phyloP scores from a whole-genome alignment of 2,888 invertebrate genomes.

The Andrena fulva region DNA sequence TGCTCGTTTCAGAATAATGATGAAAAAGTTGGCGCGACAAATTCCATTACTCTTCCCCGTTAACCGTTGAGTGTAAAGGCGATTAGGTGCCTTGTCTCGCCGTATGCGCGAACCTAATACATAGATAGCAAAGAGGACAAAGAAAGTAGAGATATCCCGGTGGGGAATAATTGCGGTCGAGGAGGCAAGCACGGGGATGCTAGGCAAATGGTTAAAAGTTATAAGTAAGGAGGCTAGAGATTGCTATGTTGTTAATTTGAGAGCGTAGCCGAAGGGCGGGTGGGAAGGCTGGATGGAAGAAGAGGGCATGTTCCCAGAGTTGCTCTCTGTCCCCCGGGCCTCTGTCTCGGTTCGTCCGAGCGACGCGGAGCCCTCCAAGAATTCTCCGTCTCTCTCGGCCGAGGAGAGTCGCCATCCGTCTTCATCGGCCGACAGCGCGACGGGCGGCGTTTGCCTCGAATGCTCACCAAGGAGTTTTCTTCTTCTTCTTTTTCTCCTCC shows the following conservation, averaged over 20 bases:
- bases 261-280: constrained; percentile 80
- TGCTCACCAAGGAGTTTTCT: constrained; percentile 83
- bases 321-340: constrained; percentile 60
- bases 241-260: constrained; percentile 84
- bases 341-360: constrained; percentile 64
- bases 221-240: constrained; percentile 78
- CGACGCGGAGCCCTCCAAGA: constrained; percentile 73
- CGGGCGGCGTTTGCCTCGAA: constrained; percentile 85
- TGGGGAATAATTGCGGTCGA: constrained; percentile 27
- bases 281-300: constrained; percentile 46
- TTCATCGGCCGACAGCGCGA: constrained; percentile 85
- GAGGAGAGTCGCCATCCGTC: constrained; percentile 83
- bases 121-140: no score
- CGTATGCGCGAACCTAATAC: no score
- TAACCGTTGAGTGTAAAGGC: no score
- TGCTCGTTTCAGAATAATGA: no score
- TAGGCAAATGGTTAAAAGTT: constrained; percentile 74
- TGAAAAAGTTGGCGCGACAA: no score
- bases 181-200: constrained; percentile 27
- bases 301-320: constrained; percentile 70
- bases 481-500: constrained; percentile 79
- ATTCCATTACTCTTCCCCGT: no score
- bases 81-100: no score
- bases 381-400: constrained; percentile 72
- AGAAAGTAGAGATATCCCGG: background rate